Base-by-base conservation (phyloP, 2,113 vertebrate genomes). In the Spheniscus mendiculus region DNA sequence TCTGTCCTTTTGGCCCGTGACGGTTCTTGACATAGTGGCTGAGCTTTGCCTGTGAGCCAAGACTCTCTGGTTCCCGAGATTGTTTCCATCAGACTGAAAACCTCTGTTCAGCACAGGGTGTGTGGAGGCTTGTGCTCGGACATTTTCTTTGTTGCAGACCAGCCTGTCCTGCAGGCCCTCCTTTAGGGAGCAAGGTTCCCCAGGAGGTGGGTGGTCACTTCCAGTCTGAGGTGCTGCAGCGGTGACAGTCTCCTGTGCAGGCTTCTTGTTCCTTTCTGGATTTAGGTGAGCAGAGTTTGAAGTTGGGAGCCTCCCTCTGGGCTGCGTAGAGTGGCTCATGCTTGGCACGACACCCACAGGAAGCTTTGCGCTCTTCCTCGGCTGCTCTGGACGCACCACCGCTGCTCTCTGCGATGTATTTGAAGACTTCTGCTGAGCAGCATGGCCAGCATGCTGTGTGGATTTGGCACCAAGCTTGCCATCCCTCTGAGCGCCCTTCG, bases 61-160 rank as follows among this genome's bases (percentile, higher is more conserved):
- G 47, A 23, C 78, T 17, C 13, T 85, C 50, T 72, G 89, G 72
- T 45, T 84, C 34, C 13, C 0, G 1, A 78, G 66, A 55, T 20
- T 61, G 27, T 56, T 88, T 45, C 65, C 80, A 38, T 49, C 44
- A 34, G 47, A 23, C 27, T 84, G 80, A 25, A 61, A 53, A 66
- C 5, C 14, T 26, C 36, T 55, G 26, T 10, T 26, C 29, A 32
- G 55, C 34, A 36, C 14, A 10, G 11, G 32, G 4, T 18, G 11
- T 7, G 30, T 10, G 13, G 71, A 32, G 13, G 15, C 10, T 42
- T 0, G 50, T 21, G 82, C 91, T 16, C 3, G 5, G 4, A 90
- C 5, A 6, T 98, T 98, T n/a, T 98, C 97, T 67, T 97, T 98
- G 83, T 63, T 26, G 36, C 49, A 34, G 20, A 55, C 62, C 1